Evolutionary conservation across 2,888 invertebrate species (phyloP), one percentile per base, ranked within the genome.

Genomic region (Euzetes globulus): DNA sequence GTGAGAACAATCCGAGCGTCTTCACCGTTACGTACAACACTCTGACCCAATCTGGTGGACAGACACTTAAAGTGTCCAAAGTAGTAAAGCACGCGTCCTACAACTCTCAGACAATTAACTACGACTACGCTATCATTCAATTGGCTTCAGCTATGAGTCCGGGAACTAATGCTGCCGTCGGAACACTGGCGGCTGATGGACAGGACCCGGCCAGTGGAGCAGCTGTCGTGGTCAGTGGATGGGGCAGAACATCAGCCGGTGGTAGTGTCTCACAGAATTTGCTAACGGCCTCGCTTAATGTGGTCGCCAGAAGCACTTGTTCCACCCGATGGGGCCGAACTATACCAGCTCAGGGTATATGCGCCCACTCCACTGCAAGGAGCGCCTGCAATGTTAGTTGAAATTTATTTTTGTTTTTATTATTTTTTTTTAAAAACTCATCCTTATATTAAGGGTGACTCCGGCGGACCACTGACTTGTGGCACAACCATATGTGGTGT

Each of bases 41-140:
- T 22, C n/a, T 73, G 29, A 58, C 15, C 17, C 52, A 52, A 19
- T 22, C 45, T 1, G 58, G 37, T 27, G 73, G 73, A 22, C 33
- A 60, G 19, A 27, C 45, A 3, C 22, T 73, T 1, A n/a, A 19
- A 22, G 73, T 73, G 17, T n/a, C 17, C 13, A 73, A 60, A 68
- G 63, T 73, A 13, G 29, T 60, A 22, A 41, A 50, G 9, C 73
- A 73, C 58, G 15, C 22, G 17, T 13, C 11, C 5, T 73, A 73
- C 37, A 37, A 41, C 29, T 65, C 65, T 2, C 1, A 9, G 1
- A 73, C 73, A 60, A 73, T 73, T 29, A 65, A 73, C 25, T 65
- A 73, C 58, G 73, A 73, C 47, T 60, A 60, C 58, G 73, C 73
- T 13, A 73, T 50, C 6, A 17, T 73, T 11, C 45, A 60, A 13